A percentile compares a stretch with the other conserved stretches of the same genome.
These are phyloP conservation scores for Lindbergichthys nudifrons DNA, from an alignment of 2,797 vertebrate species.

Conservation along the genomic window DNA sequence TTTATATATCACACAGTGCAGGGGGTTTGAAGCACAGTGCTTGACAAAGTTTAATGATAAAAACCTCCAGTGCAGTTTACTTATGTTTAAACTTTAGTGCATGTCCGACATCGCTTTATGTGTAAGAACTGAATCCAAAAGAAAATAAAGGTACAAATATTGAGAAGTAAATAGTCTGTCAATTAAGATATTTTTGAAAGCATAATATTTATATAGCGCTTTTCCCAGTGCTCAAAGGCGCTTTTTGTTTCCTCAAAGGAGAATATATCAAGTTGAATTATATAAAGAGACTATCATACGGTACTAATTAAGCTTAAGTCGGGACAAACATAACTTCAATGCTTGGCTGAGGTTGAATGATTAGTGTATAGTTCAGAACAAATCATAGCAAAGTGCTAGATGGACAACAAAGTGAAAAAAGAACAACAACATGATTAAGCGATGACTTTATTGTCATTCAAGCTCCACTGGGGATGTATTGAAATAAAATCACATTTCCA, in stretches of 20 bases:
- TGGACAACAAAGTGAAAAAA: no score
- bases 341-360: no score
- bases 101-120: not conserved
- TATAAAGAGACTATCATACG: not conserved
- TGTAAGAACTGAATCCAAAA: conserved; percentile 3
- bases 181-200: no score
- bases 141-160: not conserved
- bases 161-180: no score
- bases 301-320: not conserved
- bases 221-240: no score
- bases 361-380: not conserved
- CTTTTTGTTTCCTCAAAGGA: not conserved
- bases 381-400: no score
- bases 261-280: not conserved
- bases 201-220: no score
- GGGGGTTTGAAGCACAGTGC: conserved; percentile 35
- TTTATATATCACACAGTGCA: conserved; percentile 3
- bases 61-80: conserved; percentile 10
- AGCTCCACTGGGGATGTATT: no score
- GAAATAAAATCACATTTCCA: no score
- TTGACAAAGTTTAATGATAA: conserved; percentile 45
- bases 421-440: no score
- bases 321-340: no score
- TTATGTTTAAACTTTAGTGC: conserved; percentile 6
- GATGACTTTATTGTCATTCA: no score